Evolutionary conservation across 2,797 vertebrate species (phyloP).

Genomic region (Serranus cabrilla): DNA sequence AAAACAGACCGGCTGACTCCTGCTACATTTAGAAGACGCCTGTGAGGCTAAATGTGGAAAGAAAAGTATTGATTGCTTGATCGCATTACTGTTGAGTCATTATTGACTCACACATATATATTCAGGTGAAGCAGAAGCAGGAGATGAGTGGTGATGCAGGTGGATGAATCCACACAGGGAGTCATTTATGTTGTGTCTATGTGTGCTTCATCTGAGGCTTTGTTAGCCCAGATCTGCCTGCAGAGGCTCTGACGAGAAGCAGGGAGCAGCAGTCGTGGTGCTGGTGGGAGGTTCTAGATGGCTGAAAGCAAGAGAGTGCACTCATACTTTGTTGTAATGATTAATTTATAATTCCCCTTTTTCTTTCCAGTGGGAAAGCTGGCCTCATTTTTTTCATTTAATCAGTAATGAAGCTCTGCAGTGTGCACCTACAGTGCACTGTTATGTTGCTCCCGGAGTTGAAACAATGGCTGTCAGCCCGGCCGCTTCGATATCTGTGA

Average conservation of each 20-base stretch:
- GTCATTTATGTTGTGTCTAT: slow-evolving; percentile 38
- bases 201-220: slow-evolving; percentile 36
- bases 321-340: slow-evolving; percentile 72
- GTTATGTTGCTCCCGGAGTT: slow-evolving; percentile 40
- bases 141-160: slow-evolving; percentile 31
- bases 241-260: slow-evolving; percentile 50
- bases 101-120: background rate
- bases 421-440: slow-evolving; percentile 37
- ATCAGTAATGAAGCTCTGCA: slow-evolving; percentile 56
- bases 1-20: slow-evolving; percentile 24
- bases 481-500: slow-evolving; percentile 66
- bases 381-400: slow-evolving; percentile 67
- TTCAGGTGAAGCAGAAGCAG: slow-evolving; percentile 36
- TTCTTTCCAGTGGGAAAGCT: slow-evolving; percentile 60
- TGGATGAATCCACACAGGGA: slow-evolving; percentile 49
- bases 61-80: slow-evolving; percentile 50
- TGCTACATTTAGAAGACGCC: slow-evolving; percentile 35
- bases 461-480: slow-evolving; percentile 62
- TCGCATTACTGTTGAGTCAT: slow-evolving; percentile 39
- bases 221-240: slow-evolving; percentile 58
- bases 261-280: slow-evolving; percentile 23
- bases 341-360: slow-evolving; percentile 75
- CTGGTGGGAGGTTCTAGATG: slow-evolving; percentile 51
- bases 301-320: slow-evolving; percentile 65
- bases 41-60: slow-evolving; percentile 46